Base-by-base conservation (phyloP, 1,140 invertebrate species). In the Sitophilus oryzae region DNA sequence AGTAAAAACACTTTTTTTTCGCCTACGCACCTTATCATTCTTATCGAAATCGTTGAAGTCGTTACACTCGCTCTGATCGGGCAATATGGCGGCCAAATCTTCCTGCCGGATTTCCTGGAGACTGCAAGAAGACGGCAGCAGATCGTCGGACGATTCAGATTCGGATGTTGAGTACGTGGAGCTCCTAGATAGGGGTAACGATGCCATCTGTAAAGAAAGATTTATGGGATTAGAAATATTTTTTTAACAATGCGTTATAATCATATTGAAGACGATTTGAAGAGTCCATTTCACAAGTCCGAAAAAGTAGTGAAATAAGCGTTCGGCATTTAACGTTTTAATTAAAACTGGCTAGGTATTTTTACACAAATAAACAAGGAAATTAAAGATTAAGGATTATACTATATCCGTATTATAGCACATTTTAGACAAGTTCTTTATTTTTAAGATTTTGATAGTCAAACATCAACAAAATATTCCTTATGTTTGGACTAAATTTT, bases 61-160 rank as follows among this genome's bases (percentile, higher is more conserved):
- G 8, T 77, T 75, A 56, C 77, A 77, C 21, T 78, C 77, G 56
- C 79, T 76, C 52, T 79, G 75, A 55, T 84, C 79, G 0, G 82
- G 82, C 36, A 85, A 64, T 52, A 85, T 79, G 9, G 81, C 82
- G 3, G 83, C 80, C 20, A 84, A 63, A 66, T 85, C 82, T 68
- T 84, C 82, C 60, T 85, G 79, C 61, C 82, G 79, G 41, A 84
- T 80, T 60, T 82, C 82, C 3, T 77, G 73, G 37, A 71, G 65
- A 57, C 70, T 66, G 59, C 67, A 70, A 1, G 63, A 65, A 9
- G 66, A 63, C 18, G 68, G 53, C 47, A 70, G 68, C 0, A 60
- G 59, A 37, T 64, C 64, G 38, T 70, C 65, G 2, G 66, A 59
- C 36, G 68, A 66, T 16, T 68, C 66, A 3, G 64, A 61, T 58